Evolutionary conservation across 2,113 vertebrate genomes (phyloP).

Genomic region (Zosterops pallidus): DNA sequence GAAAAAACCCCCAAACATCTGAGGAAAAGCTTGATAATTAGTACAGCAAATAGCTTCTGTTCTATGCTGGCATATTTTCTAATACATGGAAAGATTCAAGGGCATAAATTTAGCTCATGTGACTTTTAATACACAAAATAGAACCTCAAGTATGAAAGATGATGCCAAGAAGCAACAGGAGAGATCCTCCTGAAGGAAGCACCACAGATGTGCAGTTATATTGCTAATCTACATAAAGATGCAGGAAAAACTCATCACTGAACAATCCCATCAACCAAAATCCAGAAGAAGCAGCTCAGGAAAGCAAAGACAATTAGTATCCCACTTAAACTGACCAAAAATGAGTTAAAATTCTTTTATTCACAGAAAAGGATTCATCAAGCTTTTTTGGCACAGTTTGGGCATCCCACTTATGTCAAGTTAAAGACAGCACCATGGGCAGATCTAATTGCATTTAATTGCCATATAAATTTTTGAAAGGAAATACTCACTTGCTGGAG

Average conservation of each 20-base stretch:
- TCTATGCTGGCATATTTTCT: not conserved
- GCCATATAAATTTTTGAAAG: constrained; percentile 20
- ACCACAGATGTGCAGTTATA: not conserved
- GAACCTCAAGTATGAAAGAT: not conserved
- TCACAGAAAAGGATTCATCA: not conserved
- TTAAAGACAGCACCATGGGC: not conserved
- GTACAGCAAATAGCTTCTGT: not conserved
- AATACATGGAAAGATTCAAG: not conserved
- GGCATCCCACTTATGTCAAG: not conserved
- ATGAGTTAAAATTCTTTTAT: not conserved
- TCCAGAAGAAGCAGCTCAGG: not conserved
- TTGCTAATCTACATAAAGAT: not conserved
- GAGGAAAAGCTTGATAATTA: not conserved
- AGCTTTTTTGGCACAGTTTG: not conserved
- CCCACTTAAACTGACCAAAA: not conserved
- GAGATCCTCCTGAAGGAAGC: not conserved
- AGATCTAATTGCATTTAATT: constrained; percentile 39
- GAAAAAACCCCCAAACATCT: not conserved
- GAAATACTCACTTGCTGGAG: not conserved
- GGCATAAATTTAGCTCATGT: not conserved
- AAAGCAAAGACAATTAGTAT: not conserved
- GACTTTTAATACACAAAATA: not conserved
- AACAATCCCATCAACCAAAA: not conserved
- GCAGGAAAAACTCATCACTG: not conserved
- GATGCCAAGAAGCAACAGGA: not conserved